A percentile compares a stretch with the other conserved stretches of the same genome.
Conservation (phyloP, 2,797 vertebrate genomes). For the Perodicticus potto region DNA sequence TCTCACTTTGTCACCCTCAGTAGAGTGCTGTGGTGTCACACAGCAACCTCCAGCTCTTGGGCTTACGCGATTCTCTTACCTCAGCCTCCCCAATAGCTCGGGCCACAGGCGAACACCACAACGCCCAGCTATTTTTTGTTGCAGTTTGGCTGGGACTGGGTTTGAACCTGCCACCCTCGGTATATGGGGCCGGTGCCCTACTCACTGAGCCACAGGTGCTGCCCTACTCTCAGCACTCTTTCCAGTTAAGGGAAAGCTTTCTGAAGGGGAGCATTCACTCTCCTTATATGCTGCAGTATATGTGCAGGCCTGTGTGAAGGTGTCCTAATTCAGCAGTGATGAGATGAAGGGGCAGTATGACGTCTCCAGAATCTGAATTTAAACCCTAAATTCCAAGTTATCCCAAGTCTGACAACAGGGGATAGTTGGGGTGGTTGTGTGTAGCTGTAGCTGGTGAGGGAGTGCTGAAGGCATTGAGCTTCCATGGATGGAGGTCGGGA, state of each 20-base stretch:
- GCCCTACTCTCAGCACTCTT: neutral
- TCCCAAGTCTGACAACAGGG: neutral
- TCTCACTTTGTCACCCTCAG: too few species aligned
- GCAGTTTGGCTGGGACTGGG: too few species aligned
- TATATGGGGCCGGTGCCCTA: too few species aligned
- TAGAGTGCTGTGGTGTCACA: too few species aligned
- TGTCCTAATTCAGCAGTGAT: neutral
- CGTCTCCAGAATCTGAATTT: neutral
- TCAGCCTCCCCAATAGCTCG: too few species aligned
- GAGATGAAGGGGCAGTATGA: neutral
- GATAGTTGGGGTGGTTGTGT: rapidly evolving
- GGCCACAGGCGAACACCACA: too few species aligned
- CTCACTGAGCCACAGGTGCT: too few species aligned
- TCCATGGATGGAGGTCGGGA: neutral
- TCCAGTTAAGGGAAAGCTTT: neutral
- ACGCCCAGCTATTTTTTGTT: too few species aligned
- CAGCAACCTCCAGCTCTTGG: too few species aligned
- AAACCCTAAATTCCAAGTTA: neutral
- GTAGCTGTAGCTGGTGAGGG: neutral
- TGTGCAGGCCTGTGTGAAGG: neutral
- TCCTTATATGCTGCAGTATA: neutral
- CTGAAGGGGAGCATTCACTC: neutral
- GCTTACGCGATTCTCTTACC: too few species aligned
- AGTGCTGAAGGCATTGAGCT: neutral
- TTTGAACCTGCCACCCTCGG: too few species aligned